These are phyloP conservation scores for Ibidorhyncha struthersii DNA, from an alignment of 2,113 vertebrate genomes.

Conservation along the genomic window DNA sequence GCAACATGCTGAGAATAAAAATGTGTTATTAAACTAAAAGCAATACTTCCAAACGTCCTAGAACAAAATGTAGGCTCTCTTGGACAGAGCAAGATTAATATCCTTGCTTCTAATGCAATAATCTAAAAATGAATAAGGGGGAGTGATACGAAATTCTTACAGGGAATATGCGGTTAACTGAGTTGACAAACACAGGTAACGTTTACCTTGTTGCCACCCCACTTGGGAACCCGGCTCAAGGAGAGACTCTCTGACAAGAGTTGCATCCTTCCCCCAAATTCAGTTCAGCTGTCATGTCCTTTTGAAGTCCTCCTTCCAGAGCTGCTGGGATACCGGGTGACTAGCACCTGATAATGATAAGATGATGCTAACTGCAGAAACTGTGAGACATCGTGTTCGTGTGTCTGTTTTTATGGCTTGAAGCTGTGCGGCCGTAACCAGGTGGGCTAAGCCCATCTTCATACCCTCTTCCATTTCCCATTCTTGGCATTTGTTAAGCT, in stretches of 20 bases:
- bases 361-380: not conserved
- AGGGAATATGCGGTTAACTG: not conserved
- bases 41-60: not conserved
- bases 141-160: not conserved
- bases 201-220: not conserved
- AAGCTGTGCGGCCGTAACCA: not conserved
- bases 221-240: not conserved
- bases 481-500: not conserved
- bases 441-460: not conserved
- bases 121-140: not conserved
- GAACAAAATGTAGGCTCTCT: not conserved
- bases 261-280: not conserved
- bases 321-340: not conserved
- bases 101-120: not conserved
- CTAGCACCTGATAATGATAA: not conserved
- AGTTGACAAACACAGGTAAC: not conserved
- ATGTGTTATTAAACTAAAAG: conserved; percentile 39
- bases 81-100: not conserved
- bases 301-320: not conserved
- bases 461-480: not conserved
- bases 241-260: not conserved
- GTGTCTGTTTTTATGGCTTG: not conserved
- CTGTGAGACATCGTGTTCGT: not conserved
- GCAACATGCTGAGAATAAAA: conserved; percentile 48
- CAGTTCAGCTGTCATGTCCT: not conserved